Conservation (phyloP, 2,797 vertebrate genomes). For the Rhabdophis nuchalis region DNA sequence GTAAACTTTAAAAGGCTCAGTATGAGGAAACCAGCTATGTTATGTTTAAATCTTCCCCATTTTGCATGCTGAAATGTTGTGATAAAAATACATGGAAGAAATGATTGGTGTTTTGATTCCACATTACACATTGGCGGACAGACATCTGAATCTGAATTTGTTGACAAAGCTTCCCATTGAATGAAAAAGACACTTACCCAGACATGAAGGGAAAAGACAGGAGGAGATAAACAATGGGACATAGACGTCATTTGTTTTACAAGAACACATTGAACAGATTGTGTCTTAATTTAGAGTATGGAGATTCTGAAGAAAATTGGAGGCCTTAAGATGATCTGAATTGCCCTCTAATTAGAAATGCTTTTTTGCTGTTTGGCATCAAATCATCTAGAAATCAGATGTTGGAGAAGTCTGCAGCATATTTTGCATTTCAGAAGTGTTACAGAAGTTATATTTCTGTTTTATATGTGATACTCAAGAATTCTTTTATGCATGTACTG, state of each 20-base stretch:
- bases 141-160: not conserved
- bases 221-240: accelerated
- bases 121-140: not conserved
- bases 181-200: not conserved
- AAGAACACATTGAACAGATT: not conserved
- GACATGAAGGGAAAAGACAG: not conserved
- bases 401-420: conserved; percentile 62
- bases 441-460: conserved; percentile 45
- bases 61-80: conserved; percentile 24
- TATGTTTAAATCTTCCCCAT: conserved; percentile 16
- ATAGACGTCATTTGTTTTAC: not conserved
- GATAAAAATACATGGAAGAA: conserved; percentile 3
- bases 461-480: conserved; percentile 34
- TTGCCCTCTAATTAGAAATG: conserved; percentile 63
- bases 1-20: not conserved
- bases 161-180: conserved; percentile 16
- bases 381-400: conserved; percentile 64
- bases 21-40: not conserved
- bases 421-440: conserved; percentile 55
- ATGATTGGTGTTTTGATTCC: not conserved
- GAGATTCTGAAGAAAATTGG: conserved; percentile 25
- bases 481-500: conserved; percentile 16
- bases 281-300: conserved; percentile 8
- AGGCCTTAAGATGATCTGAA: conserved; percentile 48
- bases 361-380: conserved; percentile 60